phyloP scores from a whole-genome alignment of 2,113 vertebrate species.

The Gulo gulo region DNA sequence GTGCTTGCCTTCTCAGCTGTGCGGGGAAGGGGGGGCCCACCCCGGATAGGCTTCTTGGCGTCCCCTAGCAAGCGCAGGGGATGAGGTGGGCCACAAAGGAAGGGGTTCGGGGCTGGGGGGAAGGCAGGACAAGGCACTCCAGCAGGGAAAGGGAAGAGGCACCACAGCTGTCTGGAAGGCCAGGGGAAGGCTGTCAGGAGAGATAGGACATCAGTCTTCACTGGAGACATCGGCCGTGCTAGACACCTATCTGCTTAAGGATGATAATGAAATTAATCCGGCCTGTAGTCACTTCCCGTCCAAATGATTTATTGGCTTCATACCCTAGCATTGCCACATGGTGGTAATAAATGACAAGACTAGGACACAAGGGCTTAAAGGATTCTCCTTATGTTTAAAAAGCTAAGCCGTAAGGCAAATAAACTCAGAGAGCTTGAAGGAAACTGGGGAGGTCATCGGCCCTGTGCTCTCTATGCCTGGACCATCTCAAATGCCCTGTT shows the following conservation, averaged over 20 bases:
- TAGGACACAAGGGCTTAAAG: constrained; percentile 61
- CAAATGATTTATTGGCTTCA: constrained; percentile 75
- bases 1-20: not conserved
- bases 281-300: constrained; percentile 69
- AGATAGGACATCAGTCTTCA: constrained; percentile 52
- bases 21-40: not conserved
- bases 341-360: constrained; percentile 74
- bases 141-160: not conserved
- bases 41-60: not conserved
- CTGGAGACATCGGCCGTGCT: not conserved
- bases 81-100: not conserved
- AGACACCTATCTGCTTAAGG: constrained; percentile 76
- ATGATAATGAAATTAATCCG: constrained; percentile 79
- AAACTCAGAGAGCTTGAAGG: constrained; percentile 13
- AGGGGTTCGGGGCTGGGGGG: no score
- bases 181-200: not conserved
- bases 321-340: constrained; percentile 49
- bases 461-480: accelerated
- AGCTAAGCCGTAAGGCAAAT: constrained; percentile 42
- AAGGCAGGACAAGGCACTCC: not conserved
- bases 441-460: not conserved
- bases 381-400: constrained; percentile 66
- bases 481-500: not conserved
- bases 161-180: not conserved
- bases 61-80: accelerated